These are phyloP conservation scores for Perizoma flavofasciatum DNA, from an alignment of 2,888 invertebrate genomes.

Conservation along the genomic window DNA sequence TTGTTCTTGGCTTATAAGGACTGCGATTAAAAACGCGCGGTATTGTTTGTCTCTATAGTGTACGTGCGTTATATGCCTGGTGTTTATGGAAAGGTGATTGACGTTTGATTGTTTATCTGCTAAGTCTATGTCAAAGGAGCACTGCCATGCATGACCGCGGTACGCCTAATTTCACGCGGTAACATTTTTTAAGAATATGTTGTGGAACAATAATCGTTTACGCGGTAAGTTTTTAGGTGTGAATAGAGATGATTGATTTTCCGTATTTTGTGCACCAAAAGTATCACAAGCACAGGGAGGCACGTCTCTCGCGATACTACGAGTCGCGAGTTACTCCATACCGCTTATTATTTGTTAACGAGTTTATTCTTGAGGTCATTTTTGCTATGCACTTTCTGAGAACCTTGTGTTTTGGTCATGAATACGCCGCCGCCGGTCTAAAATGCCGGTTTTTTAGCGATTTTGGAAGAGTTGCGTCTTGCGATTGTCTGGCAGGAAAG, in stretches of 20 bases:
- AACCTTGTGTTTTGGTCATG: constrained; percentile 20
- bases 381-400: constrained; percentile 23
- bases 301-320: constrained; percentile 27
- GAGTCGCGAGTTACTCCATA: constrained; percentile 10
- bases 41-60: constrained; percentile 18
- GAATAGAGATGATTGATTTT: no score
- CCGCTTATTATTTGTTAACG: constrained; percentile 35
- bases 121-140: neutral
- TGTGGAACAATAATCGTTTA: no score
- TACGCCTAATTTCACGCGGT: neutral
- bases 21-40: constrained; percentile 5
- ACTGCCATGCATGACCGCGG: neutral
- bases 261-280: neutral
- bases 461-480: neutral
- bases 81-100: constrained; percentile 12
- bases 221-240: no score
- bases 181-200: no score
- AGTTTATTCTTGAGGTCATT: constrained; percentile 34
- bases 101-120: neutral
- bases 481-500: neutral
- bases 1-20: constrained; percentile 13
- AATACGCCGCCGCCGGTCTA: constrained; percentile 3
- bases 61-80: neutral
- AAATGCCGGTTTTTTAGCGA: neutral
- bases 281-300: constrained; percentile 18